These are phyloP conservation scores for Marisa cornuarietis DNA, from an alignment of 1,140 invertebrate genomes.

Conservation along the genomic window DNA sequence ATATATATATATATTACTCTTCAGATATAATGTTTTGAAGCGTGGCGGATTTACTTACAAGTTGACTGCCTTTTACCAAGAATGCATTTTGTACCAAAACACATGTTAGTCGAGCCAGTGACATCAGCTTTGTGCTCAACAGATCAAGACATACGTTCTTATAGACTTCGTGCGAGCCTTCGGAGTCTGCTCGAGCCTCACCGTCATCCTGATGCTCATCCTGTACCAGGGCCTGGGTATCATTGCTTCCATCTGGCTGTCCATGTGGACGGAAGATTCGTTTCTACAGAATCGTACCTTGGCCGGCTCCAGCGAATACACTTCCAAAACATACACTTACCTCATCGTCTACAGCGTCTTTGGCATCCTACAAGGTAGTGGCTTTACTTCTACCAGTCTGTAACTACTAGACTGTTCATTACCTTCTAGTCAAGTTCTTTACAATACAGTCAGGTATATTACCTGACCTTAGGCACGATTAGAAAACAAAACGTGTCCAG, in stretches of 20 bases:
- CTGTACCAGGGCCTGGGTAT: slow-evolving; percentile 42
- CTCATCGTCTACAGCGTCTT: slow-evolving; percentile 24
- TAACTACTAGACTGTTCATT: slow-evolving; percentile 68
- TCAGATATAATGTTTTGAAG: no score
- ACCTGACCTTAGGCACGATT: no score
- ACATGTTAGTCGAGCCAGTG: neutral
- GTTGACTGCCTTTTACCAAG: no score
- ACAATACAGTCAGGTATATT: no score
- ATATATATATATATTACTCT: no score
- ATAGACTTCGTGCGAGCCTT: slow-evolving; percentile 87
- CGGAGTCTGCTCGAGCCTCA: slow-evolving; percentile 76
- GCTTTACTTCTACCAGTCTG: neutral
- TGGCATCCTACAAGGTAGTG: slow-evolving; percentile 26
- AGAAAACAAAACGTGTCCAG: no score
- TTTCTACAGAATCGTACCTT: slow-evolving; percentile 21
- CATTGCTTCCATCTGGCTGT: slow-evolving; percentile 27
- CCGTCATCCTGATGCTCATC: slow-evolving; percentile 43
- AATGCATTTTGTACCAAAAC: neutral
- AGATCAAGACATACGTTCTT: slow-evolving; percentile 89
- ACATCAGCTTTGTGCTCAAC: slow-evolving; percentile 28
- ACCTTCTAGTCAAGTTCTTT: slow-evolving; percentile 70
- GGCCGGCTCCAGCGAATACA: slow-evolving; percentile 16
- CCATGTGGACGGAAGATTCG: slow-evolving; percentile 34
- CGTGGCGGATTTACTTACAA: no score
- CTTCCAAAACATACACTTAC: slow-evolving; percentile 23